Evolutionary conservation across 2,113 vertebrate species (phyloP).

Genomic region (Strix uralensis): DNA sequence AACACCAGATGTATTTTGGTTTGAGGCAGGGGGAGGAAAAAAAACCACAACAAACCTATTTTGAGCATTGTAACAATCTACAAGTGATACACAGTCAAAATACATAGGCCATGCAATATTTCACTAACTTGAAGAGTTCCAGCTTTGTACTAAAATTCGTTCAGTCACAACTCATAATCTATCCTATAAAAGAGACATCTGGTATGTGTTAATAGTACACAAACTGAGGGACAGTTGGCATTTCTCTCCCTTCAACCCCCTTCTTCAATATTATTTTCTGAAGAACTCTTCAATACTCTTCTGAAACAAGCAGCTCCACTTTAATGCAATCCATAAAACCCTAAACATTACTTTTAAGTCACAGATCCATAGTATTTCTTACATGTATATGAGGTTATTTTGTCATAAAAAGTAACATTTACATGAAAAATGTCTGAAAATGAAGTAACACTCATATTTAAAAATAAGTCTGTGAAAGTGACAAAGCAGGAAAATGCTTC

Average conservation of each 20-base stretch:
- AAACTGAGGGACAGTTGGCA: background rate
- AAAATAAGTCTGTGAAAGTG: background rate
- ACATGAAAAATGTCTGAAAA: background rate
- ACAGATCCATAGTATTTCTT: background rate
- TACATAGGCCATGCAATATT: background rate
- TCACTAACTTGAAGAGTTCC: background rate
- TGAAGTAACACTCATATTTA: background rate
- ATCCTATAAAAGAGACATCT: background rate
- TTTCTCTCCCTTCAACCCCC: background rate
- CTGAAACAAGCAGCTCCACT: background rate
- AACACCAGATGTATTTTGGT: conserved; percentile 37
- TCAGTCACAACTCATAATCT: background rate
- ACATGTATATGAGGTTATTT: background rate
- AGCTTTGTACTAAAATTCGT: background rate
- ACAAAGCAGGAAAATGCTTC: background rate
- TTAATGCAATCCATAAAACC: background rate
- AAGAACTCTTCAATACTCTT: background rate
- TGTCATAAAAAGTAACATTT: background rate
- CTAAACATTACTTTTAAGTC: background rate
- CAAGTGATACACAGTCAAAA: background rate
- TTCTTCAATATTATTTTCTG: background rate
- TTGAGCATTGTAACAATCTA: background rate
- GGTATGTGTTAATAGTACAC: background rate
- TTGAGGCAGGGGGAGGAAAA: background rate
- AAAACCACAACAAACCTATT: background rate